Percentiles rank a stretch among this genome's conserved stretches.
Evolutionary conservation across 2,888 invertebrate species (phyloP).

Genomic region (Trypoxylon attenuatum): DNA sequence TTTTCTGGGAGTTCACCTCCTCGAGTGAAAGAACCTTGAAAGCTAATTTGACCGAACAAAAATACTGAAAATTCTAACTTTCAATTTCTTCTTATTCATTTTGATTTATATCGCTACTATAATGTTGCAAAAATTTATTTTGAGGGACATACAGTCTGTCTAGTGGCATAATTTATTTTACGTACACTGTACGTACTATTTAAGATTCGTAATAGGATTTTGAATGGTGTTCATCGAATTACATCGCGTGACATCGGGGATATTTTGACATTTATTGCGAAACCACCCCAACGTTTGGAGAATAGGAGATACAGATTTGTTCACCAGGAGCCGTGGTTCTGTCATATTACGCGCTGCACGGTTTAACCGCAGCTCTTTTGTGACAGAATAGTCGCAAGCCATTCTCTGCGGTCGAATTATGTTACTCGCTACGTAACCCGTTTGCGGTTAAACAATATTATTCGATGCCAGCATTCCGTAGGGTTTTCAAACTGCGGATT

Average conservation of each 20-base stretch:
- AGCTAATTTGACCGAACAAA: slow-evolving; percentile 31
- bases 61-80: slow-evolving; percentile 9
- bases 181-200: too few species aligned
- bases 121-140: background rate
- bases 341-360: background rate
- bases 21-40: slow-evolving; percentile 13
- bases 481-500: background rate
- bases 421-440: slow-evolving; percentile 4
- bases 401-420: background rate
- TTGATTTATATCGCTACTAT: background rate
- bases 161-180: background rate
- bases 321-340: background rate
- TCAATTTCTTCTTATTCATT: background rate
- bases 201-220: too few species aligned
- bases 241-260: too few species aligned
- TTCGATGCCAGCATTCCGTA: background rate
- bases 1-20: slow-evolving; percentile 33
- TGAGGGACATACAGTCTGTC: background rate
- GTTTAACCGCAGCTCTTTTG: slow-evolving; percentile 2
- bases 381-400: slow-evolving; percentile 6
- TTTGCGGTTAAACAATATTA: background rate
- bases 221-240: too few species aligned
- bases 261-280: background rate
- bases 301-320: background rate
- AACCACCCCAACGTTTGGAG: too few species aligned